Conservation (phyloP, 2,888 invertebrate species). For the Xanthia icteritia region DNA sequence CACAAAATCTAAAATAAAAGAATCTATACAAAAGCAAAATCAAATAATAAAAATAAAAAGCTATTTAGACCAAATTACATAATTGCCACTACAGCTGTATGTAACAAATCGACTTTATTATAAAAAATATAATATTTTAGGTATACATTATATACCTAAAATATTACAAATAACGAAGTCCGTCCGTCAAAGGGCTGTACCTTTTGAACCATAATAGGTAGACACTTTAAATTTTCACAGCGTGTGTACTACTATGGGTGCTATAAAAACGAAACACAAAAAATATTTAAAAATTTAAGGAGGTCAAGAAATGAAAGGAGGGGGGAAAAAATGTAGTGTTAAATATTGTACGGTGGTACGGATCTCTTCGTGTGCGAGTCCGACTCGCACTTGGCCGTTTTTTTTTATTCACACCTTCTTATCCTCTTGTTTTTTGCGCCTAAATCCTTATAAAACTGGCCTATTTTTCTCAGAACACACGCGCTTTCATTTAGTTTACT, state of each 20-base stretch:
- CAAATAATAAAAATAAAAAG: too few relatives aligned
- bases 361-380: neutral
- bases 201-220: neutral
- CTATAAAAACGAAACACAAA: neutral
- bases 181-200: neutral
- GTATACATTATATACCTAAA: too few relatives aligned
- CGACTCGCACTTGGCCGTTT: neutral
- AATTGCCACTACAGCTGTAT: too few relatives aligned
- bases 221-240: neutral
- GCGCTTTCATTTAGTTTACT: conserved; percentile 36
- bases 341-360: neutral
- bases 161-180: too few relatives aligned
- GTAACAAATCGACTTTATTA: too few relatives aligned
- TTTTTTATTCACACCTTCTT: conserved; percentile 33
- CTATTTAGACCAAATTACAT: too few relatives aligned
- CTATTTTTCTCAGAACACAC: conserved; percentile 18
- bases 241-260: too few relatives aligned
- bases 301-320: too few relatives aligned
- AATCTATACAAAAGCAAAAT: too few relatives aligned
- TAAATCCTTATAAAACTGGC: conserved; percentile 41
- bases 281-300: neutral
- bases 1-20: too few relatives aligned
- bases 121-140: too few relatives aligned
- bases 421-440: conserved; percentile 41
- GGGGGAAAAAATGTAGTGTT: too few relatives aligned